Evolutionary conservation across 1,140 invertebrate species (phyloP).

Genomic region (Microplitis demolitor): DNA sequence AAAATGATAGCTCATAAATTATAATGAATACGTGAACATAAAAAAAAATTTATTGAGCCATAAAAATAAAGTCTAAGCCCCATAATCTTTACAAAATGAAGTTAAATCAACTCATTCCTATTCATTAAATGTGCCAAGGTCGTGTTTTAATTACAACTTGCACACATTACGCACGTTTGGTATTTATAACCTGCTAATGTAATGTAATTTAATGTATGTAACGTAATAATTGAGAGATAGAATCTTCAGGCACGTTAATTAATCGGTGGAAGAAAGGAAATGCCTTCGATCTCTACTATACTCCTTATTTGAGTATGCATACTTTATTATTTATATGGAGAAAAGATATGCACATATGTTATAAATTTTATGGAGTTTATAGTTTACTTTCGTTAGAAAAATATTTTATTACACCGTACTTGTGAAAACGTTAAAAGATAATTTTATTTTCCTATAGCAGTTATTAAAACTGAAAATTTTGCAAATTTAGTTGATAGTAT

Average conservation of each 20-base stretch:
- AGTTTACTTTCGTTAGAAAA: too few species aligned
- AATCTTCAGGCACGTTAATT: slow-evolving; percentile 11
- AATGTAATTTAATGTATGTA: too few species aligned
- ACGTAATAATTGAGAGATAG: not conserved
- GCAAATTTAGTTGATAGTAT: too few species aligned
- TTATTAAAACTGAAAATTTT: too few species aligned
- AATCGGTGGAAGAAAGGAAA: slow-evolving; percentile 11
- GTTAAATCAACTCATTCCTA: too few species aligned
- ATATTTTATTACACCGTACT: too few species aligned
- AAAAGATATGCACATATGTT: not conserved
- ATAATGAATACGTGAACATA: too few species aligned
- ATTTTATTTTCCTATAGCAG: too few species aligned
- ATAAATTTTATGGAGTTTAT: not conserved
- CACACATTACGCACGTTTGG: slow-evolving; percentile 9
- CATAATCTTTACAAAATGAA: too few species aligned
- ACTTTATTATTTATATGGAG: not conserved
- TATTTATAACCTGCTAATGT: slow-evolving; percentile 12
- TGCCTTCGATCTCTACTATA: not conserved
- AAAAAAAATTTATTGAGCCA: slow-evolving; percentile 10
- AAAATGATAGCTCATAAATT: too few species aligned
- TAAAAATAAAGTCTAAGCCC: not conserved
- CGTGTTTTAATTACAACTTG: slow-evolving; percentile 20
- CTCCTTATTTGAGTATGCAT: slow-evolving; percentile 2
- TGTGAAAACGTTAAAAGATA: too few species aligned
- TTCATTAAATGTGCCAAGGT: slow-evolving; percentile 18